Percentiles rank a stretch among this genome's conserved stretches.
phyloP scores from a whole-genome alignment of 1,140 invertebrate genomes.

The Lethrus apterus region DNA sequence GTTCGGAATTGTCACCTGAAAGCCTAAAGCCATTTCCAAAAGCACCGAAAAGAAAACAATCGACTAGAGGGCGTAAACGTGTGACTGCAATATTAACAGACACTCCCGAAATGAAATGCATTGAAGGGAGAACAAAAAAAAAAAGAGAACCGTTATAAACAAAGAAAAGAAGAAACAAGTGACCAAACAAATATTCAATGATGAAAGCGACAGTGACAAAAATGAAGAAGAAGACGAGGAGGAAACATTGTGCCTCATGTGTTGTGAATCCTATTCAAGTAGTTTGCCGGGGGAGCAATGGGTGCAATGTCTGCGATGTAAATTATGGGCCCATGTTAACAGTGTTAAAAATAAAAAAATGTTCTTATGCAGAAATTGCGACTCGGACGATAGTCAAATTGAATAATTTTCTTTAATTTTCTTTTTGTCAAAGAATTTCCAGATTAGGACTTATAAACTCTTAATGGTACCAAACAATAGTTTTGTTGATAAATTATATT shows the following conservation, averaged over 20 bases:
- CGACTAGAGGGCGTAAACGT: not conserved
- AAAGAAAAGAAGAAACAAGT: not conserved
- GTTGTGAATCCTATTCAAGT: not conserved
- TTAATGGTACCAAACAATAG: too few species aligned
- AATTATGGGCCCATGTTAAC: constrained; percentile 1
- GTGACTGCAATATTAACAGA: not conserved
- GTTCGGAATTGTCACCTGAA: not conserved
- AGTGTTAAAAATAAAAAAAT: not conserved
- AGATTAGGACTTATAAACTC: too few species aligned
- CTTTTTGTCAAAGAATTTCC: too few species aligned
- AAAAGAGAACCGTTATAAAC: too few species aligned
- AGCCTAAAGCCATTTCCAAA: not conserved
- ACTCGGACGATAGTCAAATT: too few species aligned
- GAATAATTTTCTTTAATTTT: too few species aligned
- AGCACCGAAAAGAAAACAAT: not conserved
- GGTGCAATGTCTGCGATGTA: not conserved
- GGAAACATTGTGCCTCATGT: not conserved
- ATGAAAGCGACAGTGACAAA: not conserved
- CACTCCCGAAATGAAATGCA: too few species aligned
- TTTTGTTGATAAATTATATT: too few species aligned
- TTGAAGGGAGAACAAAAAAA: constrained; percentile 1
- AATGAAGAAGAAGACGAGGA: not conserved
- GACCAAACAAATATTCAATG: not conserved
- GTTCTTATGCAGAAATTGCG: too few species aligned
- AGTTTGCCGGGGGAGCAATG: not conserved